Evolutionary conservation across 2,113 vertebrate species (phyloP).

Genomic region (Scalopus aquaticus): DNA sequence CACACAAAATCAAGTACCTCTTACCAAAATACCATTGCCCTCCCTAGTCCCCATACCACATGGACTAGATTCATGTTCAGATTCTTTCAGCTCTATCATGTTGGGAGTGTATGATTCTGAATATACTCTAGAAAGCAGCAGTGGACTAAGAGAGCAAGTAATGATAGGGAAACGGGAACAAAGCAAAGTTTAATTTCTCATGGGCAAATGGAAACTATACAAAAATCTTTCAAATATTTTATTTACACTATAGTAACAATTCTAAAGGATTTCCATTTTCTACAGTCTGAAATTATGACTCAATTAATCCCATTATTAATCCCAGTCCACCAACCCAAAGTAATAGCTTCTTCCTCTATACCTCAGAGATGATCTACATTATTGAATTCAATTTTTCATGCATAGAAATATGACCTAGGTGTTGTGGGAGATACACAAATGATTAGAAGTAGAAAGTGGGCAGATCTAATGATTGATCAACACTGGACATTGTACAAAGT

Average conservation of each 20-base stretch:
- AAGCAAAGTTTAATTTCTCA: neutral
- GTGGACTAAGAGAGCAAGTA: neutral
- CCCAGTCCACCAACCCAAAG: neutral
- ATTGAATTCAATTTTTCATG: neutral
- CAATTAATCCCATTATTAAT: neutral
- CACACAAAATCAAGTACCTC: neutral
- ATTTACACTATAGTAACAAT: neutral
- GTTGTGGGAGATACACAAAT: neutral
- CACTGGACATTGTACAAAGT: neutral
- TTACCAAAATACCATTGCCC: neutral
- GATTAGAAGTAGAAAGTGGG: neutral
- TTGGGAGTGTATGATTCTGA: neutral
- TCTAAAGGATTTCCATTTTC: conserved; percentile 11
- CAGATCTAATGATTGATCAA: neutral
- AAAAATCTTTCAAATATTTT: neutral
- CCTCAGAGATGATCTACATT: neutral
- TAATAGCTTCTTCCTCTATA: neutral
- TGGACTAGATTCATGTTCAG: neutral
- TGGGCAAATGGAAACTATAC: neutral
- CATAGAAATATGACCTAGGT: neutral
- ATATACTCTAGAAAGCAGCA: neutral
- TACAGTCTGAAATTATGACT: conserved; percentile 16
- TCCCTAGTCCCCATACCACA: neutral
- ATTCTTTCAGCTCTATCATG: neutral
- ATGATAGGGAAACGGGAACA: neutral